Evolutionary conservation across 2,888 invertebrate genomes (phyloP).

Genomic region (Noctuana brunneofusca): DNA sequence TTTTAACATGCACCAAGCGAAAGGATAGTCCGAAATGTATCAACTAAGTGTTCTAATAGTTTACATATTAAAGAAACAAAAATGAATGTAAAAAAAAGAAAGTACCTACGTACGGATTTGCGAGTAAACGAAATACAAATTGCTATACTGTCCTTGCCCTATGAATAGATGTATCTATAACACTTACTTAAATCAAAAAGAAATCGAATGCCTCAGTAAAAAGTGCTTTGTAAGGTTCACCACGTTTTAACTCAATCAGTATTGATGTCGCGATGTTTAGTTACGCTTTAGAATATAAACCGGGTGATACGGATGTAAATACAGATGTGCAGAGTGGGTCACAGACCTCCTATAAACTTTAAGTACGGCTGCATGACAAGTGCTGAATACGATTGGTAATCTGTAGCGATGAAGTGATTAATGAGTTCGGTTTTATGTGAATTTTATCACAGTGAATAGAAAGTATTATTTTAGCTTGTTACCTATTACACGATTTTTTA

Average conservation of each 20-base stretch:
- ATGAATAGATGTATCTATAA: too few relatives aligned
- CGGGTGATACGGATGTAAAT: constrained; percentile 44
- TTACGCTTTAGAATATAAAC: constrained; percentile 55
- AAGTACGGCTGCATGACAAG: constrained; percentile 12
- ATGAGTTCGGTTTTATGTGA: not conserved
- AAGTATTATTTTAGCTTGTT: not conserved
- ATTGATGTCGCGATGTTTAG: constrained; percentile 58
- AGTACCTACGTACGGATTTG: too few relatives aligned
- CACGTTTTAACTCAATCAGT: constrained; percentile 61
- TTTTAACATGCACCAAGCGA: too few relatives aligned
- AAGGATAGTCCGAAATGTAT: too few relatives aligned
- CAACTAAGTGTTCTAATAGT: too few relatives aligned
- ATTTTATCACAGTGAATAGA: not conserved
- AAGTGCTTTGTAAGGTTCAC: not conserved
- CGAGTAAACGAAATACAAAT: too few relatives aligned
- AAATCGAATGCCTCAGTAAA: not conserved
- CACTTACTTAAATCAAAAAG: not conserved
- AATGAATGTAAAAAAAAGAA: too few relatives aligned
- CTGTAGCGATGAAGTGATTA: not conserved
- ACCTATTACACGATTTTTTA: too few relatives aligned
- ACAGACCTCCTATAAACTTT: constrained; percentile 29
- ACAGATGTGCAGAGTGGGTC: constrained; percentile 50
- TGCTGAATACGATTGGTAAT: constrained; percentile 23
- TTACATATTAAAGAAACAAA: too few relatives aligned
- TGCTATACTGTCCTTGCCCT: too few relatives aligned